phyloP scores from a whole-genome alignment of 64 coral and sea anemone genomes.

The Platygyra sinensis region DNA sequence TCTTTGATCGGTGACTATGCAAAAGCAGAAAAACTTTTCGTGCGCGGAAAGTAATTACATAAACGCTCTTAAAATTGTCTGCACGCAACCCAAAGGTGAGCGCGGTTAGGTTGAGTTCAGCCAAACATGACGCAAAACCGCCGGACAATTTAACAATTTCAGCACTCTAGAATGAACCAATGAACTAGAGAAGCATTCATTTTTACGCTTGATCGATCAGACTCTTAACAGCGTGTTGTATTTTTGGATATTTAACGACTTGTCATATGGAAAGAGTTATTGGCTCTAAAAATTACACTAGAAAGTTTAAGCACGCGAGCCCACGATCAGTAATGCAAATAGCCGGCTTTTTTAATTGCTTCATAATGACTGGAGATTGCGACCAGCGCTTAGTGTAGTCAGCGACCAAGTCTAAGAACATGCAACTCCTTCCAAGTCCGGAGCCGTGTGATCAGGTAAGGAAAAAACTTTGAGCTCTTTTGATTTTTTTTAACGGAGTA shows the following conservation, averaged over 20 bases:
- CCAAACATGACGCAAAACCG: not conserved
- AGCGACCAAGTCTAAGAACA: not conserved
- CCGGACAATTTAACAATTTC: not conserved
- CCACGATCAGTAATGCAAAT: constrained; percentile 27
- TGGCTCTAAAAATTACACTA: not conserved
- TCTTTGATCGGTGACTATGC: not conserved
- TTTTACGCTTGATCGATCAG: not conserved
- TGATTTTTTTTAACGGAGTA: not conserved
- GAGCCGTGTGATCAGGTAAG: not conserved
- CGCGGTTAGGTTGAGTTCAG: not conserved
- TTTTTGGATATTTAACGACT: constrained; percentile 26
- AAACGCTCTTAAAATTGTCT: constrained; percentile 2
- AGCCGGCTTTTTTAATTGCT: not conserved
- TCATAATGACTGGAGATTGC: not conserved
- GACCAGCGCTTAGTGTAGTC: not conserved
- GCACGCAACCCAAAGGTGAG: not conserved
- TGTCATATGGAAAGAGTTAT: not conserved
- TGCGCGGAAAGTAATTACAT: constrained; percentile 13
- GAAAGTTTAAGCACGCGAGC: not conserved
- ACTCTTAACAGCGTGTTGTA: not conserved
- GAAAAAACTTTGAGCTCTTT: not conserved
- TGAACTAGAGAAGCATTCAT: not conserved
- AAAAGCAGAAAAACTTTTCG: constrained; percentile 16
- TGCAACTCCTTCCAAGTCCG: constrained; percentile 16
- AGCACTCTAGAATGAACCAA: not conserved